These are phyloP conservation scores for Mormyrus iriodes DNA, from an alignment of 2,113 vertebrate species.

Conservation along the genomic window DNA sequence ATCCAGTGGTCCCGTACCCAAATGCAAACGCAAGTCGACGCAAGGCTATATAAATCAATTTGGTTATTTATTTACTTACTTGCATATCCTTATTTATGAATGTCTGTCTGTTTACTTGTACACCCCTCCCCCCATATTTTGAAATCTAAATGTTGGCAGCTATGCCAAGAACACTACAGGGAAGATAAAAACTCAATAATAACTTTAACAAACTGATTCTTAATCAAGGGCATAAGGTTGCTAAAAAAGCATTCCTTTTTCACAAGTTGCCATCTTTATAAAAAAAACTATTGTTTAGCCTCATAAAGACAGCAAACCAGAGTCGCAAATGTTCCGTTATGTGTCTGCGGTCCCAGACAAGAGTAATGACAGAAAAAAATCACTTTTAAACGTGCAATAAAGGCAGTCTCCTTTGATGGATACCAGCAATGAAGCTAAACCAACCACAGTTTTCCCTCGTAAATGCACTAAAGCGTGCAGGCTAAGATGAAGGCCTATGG, in stretches of 20 bases:
- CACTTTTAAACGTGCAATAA: background rate
- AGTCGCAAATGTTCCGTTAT: background rate
- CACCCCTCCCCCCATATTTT: background rate
- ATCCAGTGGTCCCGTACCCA: no score
- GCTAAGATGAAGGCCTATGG: background rate
- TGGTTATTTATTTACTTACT: background rate
- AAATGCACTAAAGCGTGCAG: background rate
- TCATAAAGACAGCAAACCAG: background rate
- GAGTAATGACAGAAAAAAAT: no score
- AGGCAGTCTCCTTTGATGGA: no score
- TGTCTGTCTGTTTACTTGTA: background rate
- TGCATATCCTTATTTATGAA: background rate
- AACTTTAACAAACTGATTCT: background rate
- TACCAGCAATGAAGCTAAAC: background rate
- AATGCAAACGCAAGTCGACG: background rate
- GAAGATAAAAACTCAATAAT: background rate
- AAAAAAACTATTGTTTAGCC: background rate
- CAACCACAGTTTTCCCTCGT: background rate
- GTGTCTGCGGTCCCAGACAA: background rate
- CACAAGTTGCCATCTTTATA: background rate
- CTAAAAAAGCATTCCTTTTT: background rate
- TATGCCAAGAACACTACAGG: background rate
- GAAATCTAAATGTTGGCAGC: background rate
- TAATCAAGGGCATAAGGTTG: background rate
- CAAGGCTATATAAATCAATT: background rate